A percentile compares a stretch with the other conserved stretches of the same genome.
phyloP scores from a whole-genome alignment of 2,113 vertebrate species.

The Barnardius zonarius region DNA sequence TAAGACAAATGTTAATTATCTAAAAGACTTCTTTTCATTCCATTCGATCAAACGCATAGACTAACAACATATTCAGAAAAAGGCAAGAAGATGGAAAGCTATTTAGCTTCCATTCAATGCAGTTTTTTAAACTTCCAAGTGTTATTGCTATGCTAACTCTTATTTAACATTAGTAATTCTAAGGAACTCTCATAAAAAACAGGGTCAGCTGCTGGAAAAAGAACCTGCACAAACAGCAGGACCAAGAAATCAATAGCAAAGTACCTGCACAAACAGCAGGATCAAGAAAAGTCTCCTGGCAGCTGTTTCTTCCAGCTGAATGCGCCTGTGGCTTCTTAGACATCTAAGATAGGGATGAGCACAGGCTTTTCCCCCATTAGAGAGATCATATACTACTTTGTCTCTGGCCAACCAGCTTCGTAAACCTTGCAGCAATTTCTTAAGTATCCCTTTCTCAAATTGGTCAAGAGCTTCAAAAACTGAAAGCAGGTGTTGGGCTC shows the following conservation, averaged over 20 bases:
- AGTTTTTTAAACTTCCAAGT: neutral
- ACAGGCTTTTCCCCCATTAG: neutral
- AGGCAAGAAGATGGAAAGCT: neutral
- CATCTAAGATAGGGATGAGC: neutral
- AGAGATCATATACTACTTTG: neutral
- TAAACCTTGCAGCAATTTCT: neutral
- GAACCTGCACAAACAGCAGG: neutral
- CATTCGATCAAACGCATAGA: neutral
- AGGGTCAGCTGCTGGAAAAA: neutral
- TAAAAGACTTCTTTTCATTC: neutral
- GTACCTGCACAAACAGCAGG: neutral
- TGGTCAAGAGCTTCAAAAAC: neutral
- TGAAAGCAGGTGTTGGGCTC: neutral
- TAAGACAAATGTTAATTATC: neutral
- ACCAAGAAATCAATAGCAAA: neutral
- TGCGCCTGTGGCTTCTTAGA: neutral
- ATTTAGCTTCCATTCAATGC: neutral
- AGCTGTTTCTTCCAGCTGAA: neutral
- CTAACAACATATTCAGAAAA: neutral
- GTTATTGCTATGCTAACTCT: neutral
- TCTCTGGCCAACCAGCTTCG: neutral
- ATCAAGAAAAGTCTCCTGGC: neutral
- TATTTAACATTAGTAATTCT: neutral
- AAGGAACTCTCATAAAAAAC: neutral
- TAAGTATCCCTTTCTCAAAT: neutral